phyloP scores from a whole-genome alignment of 2,113 vertebrate species.

The Podiceps cristatus region DNA sequence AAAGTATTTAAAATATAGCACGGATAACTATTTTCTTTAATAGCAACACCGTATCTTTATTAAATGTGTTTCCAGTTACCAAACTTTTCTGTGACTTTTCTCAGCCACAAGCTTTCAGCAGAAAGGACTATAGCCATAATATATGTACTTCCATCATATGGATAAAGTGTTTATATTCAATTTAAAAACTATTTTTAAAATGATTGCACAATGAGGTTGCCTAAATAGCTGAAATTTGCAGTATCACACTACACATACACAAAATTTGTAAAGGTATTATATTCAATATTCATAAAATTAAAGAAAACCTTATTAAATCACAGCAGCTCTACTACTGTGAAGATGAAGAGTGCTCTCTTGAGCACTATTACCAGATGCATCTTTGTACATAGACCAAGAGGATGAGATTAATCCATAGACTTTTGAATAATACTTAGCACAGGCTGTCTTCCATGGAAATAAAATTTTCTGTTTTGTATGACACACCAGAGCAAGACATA shows the following conservation, averaged over 20 bases:
- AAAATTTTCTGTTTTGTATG: not conserved
- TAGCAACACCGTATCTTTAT: not conserved
- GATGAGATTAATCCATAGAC: not conserved
- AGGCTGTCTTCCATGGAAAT: not conserved
- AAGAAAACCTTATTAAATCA: not conserved
- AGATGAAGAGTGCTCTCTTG: not conserved
- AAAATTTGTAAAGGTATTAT: not conserved
- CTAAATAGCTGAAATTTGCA: not conserved
- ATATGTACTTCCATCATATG: not conserved
- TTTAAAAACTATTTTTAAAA: not conserved
- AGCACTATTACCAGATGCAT: not conserved
- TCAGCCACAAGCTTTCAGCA: not conserved
- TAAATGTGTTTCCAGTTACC: not conserved
- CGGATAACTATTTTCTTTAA: not conserved
- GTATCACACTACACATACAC: not conserved
- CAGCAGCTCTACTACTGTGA: not conserved
- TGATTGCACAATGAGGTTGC: not conserved
- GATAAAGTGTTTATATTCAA: not conserved
- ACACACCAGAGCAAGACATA: not conserved
- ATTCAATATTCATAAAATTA: constrained; percentile 2
- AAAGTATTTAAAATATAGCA: constrained; percentile 22
- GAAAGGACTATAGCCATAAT: not conserved
- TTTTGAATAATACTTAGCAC: not conserved
- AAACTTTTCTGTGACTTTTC: not conserved
- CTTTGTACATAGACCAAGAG: not conserved